Conservation (phyloP, 2,888 invertebrate species). For the Eilema caniola region DNA sequence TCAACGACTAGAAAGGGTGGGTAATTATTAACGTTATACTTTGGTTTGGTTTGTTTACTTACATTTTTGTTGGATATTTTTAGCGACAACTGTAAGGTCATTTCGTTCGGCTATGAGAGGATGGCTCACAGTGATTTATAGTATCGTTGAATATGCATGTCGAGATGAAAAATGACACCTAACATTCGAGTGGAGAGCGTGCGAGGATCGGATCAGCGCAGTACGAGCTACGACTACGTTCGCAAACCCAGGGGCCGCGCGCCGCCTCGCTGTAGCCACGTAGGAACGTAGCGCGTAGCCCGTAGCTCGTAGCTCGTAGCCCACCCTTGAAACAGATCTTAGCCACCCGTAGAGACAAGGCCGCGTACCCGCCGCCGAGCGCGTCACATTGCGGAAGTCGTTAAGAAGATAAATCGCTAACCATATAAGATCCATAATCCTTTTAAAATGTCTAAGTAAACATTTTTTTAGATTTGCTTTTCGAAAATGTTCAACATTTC, state of each 20-base stretch:
- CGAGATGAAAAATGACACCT: slow-evolving; percentile 84
- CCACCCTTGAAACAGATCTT: slow-evolving; percentile 8
- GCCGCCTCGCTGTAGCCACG: slow-evolving; percentile 23
- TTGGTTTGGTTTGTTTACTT: slow-evolving; percentile 80
- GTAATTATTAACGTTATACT: slow-evolving; percentile 85
- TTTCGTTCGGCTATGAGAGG: slow-evolving; percentile 75
- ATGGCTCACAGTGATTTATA: slow-evolving; percentile 82
- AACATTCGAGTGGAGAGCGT: slow-evolving; percentile 72
- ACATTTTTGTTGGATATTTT: slow-evolving; percentile 76
- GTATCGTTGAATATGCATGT: slow-evolving; percentile 85
- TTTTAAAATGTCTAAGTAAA: slow-evolving; percentile 71
- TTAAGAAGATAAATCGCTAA: slow-evolving; percentile 81
- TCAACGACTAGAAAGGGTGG: slow-evolving; percentile 82
- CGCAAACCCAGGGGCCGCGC: slow-evolving; percentile 10
- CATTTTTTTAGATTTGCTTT: slow-evolving; percentile 58
- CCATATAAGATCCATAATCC: slow-evolving; percentile 75
- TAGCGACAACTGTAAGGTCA: slow-evolving; percentile 77
- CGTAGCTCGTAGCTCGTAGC: slow-evolving; percentile 11
- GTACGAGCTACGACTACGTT: slow-evolving; percentile 28
- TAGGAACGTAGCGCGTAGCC: slow-evolving; percentile 25
- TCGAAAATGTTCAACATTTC: slow-evolving; percentile 52
- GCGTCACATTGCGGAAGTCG: slow-evolving; percentile 77
- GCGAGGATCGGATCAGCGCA: slow-evolving; percentile 57
- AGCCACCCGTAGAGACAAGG: slow-evolving; percentile 3
- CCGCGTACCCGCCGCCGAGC: slow-evolving; percentile 48